Conservation (phyloP, 2,888 invertebrate genomes). For the Tiliacea citrago region DNA sequence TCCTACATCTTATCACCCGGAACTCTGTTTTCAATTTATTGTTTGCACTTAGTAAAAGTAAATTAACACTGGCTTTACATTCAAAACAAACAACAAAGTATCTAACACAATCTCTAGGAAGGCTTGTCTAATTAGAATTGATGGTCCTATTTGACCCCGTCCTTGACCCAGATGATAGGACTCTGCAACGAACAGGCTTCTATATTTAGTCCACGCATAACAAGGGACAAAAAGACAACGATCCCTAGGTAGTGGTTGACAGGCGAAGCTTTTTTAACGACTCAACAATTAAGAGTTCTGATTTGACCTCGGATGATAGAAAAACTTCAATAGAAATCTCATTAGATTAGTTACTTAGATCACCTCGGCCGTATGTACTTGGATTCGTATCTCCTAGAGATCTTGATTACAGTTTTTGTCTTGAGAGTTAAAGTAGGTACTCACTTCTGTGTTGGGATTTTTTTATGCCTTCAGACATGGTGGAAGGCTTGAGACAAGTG, state of each 20-base stretch:
- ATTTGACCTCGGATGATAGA: neutral
- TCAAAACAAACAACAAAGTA: too few relatives aligned
- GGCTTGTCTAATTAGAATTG: constrained; percentile 49
- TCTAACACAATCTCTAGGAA: constrained; percentile 52
- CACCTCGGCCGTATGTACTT: neutral
- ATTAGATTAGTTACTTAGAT: neutral
- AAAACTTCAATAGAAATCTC: neutral
- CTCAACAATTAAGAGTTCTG: neutral
- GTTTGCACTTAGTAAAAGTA: too few relatives aligned
- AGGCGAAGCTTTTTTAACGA: constrained; percentile 19
- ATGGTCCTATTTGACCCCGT: constrained; percentile 40
- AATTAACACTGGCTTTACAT: too few relatives aligned
- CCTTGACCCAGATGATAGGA: constrained; percentile 59
- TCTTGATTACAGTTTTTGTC: neutral
- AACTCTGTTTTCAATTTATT: too few relatives aligned
- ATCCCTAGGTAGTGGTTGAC: constrained; percentile 29
- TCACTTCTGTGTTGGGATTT: neutral
- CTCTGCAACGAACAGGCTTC: constrained; percentile 32
- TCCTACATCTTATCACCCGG: too few relatives aligned
- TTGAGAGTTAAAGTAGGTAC: neutral
- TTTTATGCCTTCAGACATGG: neutral
- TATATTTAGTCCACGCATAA: constrained; percentile 51
- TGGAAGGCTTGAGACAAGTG: neutral
- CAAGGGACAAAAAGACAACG: constrained; percentile 29
- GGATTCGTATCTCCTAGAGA: neutral